These are phyloP conservation scores for Hyaena hyaena DNA, from an alignment of 2,113 vertebrate genomes.

Conservation along the genomic window DNA sequence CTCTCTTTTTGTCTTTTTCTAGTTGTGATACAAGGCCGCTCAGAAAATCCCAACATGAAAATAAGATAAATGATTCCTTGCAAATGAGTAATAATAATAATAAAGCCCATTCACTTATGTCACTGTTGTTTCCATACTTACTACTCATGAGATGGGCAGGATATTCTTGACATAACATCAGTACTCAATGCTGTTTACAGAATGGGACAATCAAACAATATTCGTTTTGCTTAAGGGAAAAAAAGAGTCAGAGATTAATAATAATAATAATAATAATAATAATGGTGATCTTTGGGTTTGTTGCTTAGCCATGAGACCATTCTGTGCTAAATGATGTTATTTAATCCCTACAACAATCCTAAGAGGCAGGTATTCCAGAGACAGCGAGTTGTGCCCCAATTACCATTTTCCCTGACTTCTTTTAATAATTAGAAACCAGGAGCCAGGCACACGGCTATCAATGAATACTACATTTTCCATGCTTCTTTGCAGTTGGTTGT, in stretches of 20 bases:
- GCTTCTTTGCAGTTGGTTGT: not conserved
- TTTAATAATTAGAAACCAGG: not conserved
- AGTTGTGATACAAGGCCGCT: not conserved
- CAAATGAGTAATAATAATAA: not conserved
- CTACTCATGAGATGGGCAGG: not conserved
- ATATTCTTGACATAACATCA: not conserved
- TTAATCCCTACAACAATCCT: not conserved
- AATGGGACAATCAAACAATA: not conserved
- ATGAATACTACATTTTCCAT: not conserved
- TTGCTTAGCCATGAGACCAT: not conserved
- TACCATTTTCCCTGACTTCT: not conserved
- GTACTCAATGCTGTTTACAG: not conserved
- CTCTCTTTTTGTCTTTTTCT: not conserved
- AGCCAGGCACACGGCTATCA: no score
- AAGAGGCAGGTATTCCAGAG: not conserved
- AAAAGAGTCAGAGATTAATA: not conserved
- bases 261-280: not conserved
- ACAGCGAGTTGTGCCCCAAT: not conserved
- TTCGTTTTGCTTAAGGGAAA: slow-evolving; percentile 8
- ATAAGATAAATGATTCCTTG: not conserved
- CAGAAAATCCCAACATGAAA: not conserved
- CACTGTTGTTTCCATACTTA: not conserved
- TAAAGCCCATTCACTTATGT: not conserved
- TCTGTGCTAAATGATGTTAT: not conserved
- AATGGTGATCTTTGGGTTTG: not conserved